phyloP scores from a whole-genome alignment of 2,888 invertebrate species.

The Tiliacea aurago region DNA sequence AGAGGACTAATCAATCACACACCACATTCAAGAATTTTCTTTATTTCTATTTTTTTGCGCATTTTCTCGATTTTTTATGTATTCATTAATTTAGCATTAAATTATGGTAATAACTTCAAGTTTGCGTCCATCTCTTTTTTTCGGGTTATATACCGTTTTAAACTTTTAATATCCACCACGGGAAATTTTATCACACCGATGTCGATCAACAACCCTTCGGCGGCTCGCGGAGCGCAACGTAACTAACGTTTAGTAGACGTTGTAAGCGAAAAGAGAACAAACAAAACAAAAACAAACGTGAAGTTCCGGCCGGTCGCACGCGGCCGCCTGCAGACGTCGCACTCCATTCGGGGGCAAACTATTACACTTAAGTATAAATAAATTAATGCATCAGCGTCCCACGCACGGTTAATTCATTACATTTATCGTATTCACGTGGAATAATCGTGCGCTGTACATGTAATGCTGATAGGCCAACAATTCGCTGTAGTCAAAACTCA shows the following conservation, averaged over 20 bases:
- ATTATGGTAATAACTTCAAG: conserved; percentile 89
- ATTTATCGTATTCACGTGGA: conserved; percentile 66
- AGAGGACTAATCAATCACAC: conserved; percentile 88
- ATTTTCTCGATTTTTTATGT: conserved; percentile 82
- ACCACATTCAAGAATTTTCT: conserved; percentile 88
- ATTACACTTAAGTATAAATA: conserved; percentile 72
- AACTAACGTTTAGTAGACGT: conserved; percentile 78
- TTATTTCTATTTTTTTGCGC: conserved; percentile 89
- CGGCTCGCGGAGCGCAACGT: conserved; percentile 78
- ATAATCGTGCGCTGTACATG: conserved; percentile 65
- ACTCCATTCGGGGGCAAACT: conserved; percentile 56
- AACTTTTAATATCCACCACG: conserved; percentile 79
- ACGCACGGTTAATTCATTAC: conserved; percentile 69
- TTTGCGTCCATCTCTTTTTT: conserved; percentile 86
- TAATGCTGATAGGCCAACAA: conserved; percentile 64
- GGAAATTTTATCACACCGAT: conserved; percentile 76
- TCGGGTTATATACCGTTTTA: conserved; percentile 80
- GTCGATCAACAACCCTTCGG: conserved; percentile 78
- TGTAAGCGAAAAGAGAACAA: conserved; percentile 88
- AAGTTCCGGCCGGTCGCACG: conserved; percentile 79
- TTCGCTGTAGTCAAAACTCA: conserved; percentile 65
- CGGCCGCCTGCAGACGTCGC: conserved; percentile 64
- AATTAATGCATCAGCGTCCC: conserved; percentile 73
- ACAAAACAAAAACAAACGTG: conserved; percentile 88
- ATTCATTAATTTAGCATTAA: conserved; percentile 90